Percentiles rank a stretch among this genome's conserved stretches.
phyloP scores from a whole-genome alignment of 1,140 invertebrate genomes.

The Colletes latitarsis region DNA sequence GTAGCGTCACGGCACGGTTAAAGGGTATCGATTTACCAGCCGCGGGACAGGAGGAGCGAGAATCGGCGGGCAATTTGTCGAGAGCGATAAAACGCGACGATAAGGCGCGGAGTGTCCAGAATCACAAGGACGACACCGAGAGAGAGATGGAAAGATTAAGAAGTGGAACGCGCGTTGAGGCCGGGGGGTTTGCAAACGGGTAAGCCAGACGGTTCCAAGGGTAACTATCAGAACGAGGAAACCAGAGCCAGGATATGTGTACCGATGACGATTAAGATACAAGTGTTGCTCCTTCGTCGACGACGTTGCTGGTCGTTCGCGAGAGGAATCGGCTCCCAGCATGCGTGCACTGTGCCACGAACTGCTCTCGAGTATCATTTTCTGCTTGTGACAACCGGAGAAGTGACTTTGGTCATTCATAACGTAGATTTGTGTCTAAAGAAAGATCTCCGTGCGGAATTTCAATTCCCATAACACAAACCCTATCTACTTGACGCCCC shows the following conservation, averaged over 20 bases:
- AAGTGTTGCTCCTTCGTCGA: slow-evolving; percentile 7
- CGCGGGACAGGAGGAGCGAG: background rate
- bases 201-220: slow-evolving; percentile 6
- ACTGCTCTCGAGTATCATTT: too few relatives aligned
- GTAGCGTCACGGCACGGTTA: background rate
- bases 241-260: background rate
- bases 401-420: too few relatives aligned
- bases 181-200: slow-evolving; percentile 3
- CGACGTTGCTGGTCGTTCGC: slow-evolving; percentile 1
- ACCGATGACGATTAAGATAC: slow-evolving; percentile 27
- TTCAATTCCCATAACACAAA: too few relatives aligned
- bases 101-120: slow-evolving; percentile 27
- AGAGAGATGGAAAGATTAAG: slow-evolving; percentile 37
- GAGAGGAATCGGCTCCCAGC: background rate
- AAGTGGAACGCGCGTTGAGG: slow-evolving; percentile 33
- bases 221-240: background rate
- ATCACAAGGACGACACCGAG: slow-evolving; percentile 27
- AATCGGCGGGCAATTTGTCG: slow-evolving; percentile 18
- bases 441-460: too few relatives aligned
- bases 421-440: too few relatives aligned
- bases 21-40: background rate
- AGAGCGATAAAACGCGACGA: slow-evolving; percentile 14
- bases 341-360: background rate
- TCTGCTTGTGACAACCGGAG: too few relatives aligned
- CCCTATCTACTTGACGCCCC: too few relatives aligned